Base-by-base conservation (phyloP, 2,888 invertebrate species). In the Sericinus montela region DNA sequence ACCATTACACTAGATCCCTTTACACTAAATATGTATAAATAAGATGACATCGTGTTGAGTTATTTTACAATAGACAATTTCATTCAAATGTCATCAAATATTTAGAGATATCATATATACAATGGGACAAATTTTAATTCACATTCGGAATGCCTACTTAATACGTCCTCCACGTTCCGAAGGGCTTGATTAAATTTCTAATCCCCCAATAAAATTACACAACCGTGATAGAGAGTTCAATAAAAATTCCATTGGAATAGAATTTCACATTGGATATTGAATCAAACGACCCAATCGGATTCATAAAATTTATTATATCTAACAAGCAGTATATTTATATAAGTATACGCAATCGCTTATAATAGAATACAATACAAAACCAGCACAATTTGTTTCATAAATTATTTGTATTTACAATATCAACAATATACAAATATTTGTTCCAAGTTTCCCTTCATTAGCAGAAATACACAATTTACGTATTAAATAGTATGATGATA, bases 271-370 rank as follows among this genome's bases (percentile, higher is more conserved):
- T 11, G 11, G 14, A 13, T 19, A 32, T 40, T 6, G 11, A 59
- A 61, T 49, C 50, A 59, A 65, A 66, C 58, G 49, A 60, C 56
- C 42, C 44, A 53, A 60, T 53, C 55, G 56, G 41, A 58, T 54
- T 63, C 72, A 80, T 69, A 75, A 72, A 77, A 71, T 79, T 81
- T 79, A 82, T 84, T 80, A 69, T 61, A 59, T 58, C 69, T 75
- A 80, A 83, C 80, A 67, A 66, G 55, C 57, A 59, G 72, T 79
- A 80, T 72, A 77, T 61, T 65, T 64, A 43, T 49, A 58, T 72
- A 71, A 65, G 63, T 81, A 82, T 79, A 75, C 66, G 60, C 25
- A 53, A 61, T 56, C 30, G 47, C 57, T 55, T 56, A 47, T 54
- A 53, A 54, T 63, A 55, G 46, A 46, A 25, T 44, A 46, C 39